Base-by-base conservation (phyloP, 2,888 invertebrate species). In the Lacanobia wlatinum region DNA sequence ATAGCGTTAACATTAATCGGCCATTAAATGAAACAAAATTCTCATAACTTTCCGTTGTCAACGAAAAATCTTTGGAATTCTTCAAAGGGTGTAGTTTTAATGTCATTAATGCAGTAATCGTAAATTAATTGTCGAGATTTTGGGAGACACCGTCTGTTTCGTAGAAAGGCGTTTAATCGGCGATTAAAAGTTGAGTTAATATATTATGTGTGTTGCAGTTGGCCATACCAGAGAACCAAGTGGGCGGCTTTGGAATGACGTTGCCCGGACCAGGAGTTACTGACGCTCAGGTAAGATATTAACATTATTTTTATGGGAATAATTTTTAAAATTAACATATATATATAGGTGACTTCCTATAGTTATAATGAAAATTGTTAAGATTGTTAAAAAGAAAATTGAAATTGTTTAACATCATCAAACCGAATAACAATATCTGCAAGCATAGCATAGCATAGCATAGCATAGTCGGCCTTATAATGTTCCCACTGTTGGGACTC, bases 221-320 rank as follows among this genome's bases (percentile, higher is more conserved):
- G 87, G 91, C 91, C 10, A 78, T 91, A 5, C 90, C 90, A 9
- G 89, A 88, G 48, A 73, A 74, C 14, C 85, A 69, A 58, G 74
- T 90, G 23, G 84, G 82, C 0, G 77, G 80, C 2, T 90, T 90
- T 40, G 90, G 90, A 43, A 74, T 90, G 87, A 90, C 90, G 5
- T 68, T 92, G 0, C 96, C 98, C 0, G 95, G 96, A n/a, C 5
- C 65, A 64, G 66, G 94, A 1, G 90, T 98, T 18, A 94, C 96
- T n/a, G 96, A 97, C 4, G 96, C 97, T 4, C 98, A 99, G 95
- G 94, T 96, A 84, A 74, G 78, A 61, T 68, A 64, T 68, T 63
- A 14, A 69, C 9, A 34, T 38, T 53, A 40, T 46, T 40, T 71
- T 21, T 43, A 14, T n/a, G 12, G 21, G 2, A 6, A 46, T 18